Evolutionary conservation across 2,113 vertebrate species (phyloP).

Genomic region (Verasper variegatus): DNA sequence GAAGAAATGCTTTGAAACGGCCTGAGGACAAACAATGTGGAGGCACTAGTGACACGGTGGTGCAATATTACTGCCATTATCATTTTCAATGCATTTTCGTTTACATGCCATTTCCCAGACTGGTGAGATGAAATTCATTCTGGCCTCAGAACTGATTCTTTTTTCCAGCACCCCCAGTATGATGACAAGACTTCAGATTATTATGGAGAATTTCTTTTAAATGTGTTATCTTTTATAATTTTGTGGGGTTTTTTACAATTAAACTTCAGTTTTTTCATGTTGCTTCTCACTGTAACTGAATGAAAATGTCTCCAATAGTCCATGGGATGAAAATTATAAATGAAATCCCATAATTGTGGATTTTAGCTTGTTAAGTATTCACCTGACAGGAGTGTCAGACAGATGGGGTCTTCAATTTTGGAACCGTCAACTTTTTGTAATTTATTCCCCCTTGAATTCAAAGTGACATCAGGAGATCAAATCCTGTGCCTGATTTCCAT

Average conservation of each 20-base stretch:
- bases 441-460: conserved; percentile 67
- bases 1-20: conserved; percentile 73
- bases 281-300: too few species aligned
- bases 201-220: not conserved
- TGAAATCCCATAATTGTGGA: conserved; percentile 26
- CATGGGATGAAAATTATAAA: not conserved
- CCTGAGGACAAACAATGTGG: conserved; percentile 59
- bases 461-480: conserved; percentile 69
- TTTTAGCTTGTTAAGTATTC: conserved; percentile 49
- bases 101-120: conserved; percentile 30
- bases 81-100: conserved; percentile 58
- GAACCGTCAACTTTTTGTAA: conserved; percentile 60
- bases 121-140: conserved; percentile 28
- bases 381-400: conserved; percentile 31
- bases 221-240: not conserved
- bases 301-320: not conserved
- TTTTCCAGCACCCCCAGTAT: not conserved
- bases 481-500: conserved; percentile 63
- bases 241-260: not conserved
- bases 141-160: not conserved
- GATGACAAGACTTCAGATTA: conserved; percentile 10
- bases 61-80: conserved; percentile 58
- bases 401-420: conserved; percentile 52
- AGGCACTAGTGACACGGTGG: conserved; percentile 60
- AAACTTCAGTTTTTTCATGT: too few species aligned